Percentiles rank a stretch among this genome's conserved stretches.
Evolutionary conservation across 2,113 vertebrate genomes (phyloP).

Genomic region (Nerophis ophidion): DNA sequence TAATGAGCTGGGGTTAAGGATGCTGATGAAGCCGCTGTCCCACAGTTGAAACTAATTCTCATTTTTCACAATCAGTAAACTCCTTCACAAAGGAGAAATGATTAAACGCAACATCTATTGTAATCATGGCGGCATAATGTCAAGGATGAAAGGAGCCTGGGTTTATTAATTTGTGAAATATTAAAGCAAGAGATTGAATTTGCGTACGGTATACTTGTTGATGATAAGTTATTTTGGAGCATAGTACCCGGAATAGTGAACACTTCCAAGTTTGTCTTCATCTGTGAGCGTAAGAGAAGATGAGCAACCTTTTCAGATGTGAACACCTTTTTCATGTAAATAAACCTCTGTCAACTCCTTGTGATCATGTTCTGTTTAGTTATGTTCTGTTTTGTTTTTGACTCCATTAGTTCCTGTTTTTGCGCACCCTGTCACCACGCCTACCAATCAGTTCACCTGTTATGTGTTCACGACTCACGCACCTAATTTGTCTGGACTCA

Average conservation of each 20-base stretch:
- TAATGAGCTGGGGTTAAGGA: conserved; percentile 36
- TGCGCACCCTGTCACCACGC: too few relatives aligned
- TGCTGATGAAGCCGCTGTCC: conserved; percentile 25
- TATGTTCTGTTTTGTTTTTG: too few relatives aligned
- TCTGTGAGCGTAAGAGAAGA: background rate
- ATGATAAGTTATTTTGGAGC: background rate
- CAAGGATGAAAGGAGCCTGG: conserved; percentile 10
- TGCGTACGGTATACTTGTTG: background rate
- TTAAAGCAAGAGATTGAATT: background rate
- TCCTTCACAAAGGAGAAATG: conserved; percentile 49
- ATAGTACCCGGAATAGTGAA: background rate
- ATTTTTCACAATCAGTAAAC: conserved; percentile 52
- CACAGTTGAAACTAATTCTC: conserved; percentile 28
- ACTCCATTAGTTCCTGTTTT: too few relatives aligned
- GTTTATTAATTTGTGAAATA: conserved; percentile 28
- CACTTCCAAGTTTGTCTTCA: too few relatives aligned
- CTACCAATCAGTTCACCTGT: too few relatives aligned
- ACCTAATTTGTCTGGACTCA: too few relatives aligned
- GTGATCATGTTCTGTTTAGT: too few relatives aligned
- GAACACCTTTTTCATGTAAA: conserved; percentile 48
- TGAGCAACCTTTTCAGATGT: background rate
- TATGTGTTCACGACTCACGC: too few relatives aligned
- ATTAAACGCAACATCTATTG: conserved; percentile 53
- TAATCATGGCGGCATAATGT: conserved; percentile 39
- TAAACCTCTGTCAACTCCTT: too few relatives aligned